Evolutionary conservation across 1,140 invertebrate genomes (phyloP), one percentile per base, ranked within the genome.

Genomic region (Trachelipus rathkii): DNA sequence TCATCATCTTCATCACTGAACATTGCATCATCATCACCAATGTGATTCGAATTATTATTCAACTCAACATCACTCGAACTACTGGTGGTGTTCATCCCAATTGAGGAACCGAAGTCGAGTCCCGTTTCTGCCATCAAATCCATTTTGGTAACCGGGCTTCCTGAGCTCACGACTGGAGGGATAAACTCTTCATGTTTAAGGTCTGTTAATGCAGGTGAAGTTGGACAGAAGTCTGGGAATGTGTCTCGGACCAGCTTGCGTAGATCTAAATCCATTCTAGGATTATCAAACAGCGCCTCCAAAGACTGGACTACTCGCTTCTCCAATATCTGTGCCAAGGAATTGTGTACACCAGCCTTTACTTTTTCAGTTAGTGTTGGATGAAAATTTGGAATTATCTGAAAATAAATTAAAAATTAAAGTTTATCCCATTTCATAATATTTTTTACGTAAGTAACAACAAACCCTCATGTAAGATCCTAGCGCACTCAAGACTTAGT

Each of bases 321-420:
- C 80, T 98, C 95, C 46, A 97, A 88, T 83, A 98, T 98, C 85
- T 95, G 92, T 82, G 91, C 87, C 8, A 98, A 84, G n/a, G 96
- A 96, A 83, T 93, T 92, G 84, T 92, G 95, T 81, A 99, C 95
- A 44, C 96, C 96, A 83, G 90, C 89, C 82, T 90, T 89, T 9
- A 99, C 94, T 88, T 93, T 93, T 53, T 93, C 92, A 53, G 90
- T 88, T 81, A 93, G 88, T 71, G 90, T 87, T 70, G 95, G 92
- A 87, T 92, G 94, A 86, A 96, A 98, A 85, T 96, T 95, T 78
- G 92, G 91, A 86, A 96, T 95, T 82, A 98, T 96, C 88, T 96
- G 87, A 53, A 87, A 87, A 33, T 6, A 80, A 75, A 78, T 81
- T 82, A 67, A 19, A 23, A 10, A 21, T 8, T 44, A 13, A 73